These are phyloP conservation scores for Palythoa heliodiscus DNA, from an alignment of 92 coral and sea anemone genomes.

Conservation along the genomic window DNA sequence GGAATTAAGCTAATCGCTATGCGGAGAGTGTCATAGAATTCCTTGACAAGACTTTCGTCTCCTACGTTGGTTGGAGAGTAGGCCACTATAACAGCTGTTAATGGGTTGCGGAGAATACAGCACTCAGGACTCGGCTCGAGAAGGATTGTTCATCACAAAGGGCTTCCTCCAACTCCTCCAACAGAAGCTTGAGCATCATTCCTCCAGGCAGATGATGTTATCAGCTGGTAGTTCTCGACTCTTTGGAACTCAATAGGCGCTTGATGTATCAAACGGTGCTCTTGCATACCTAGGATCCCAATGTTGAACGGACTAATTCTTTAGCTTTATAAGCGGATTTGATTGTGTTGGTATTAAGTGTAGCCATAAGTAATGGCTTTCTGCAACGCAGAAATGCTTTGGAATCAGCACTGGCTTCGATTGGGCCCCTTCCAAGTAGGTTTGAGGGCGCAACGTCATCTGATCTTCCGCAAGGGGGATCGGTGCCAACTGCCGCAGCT, in stretches of 20 bases:
- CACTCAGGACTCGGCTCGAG: background rate
- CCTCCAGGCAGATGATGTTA: too few species aligned
- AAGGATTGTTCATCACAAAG: background rate
- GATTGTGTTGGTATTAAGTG: background rate
- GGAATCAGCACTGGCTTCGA: background rate
- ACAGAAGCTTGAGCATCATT: too few species aligned
- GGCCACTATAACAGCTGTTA: background rate
- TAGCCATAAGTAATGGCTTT: background rate
- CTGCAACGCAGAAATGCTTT: background rate
- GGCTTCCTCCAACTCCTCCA: background rate
- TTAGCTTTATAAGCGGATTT: background rate
- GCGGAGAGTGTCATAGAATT: slow-evolving; percentile 1
- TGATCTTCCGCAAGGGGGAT: background rate
- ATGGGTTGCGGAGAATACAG: background rate
- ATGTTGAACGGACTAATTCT: background rate
- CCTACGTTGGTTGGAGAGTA: background rate
- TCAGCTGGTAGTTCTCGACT: background rate
- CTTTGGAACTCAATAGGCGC: background rate
- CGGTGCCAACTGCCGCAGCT: too few species aligned
- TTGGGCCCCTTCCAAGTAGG: too few species aligned
- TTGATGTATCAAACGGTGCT: background rate
- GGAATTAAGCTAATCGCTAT: background rate
- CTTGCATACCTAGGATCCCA: background rate
- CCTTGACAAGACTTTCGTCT: background rate
- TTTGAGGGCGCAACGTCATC: background rate